phyloP scores from a whole-genome alignment of 2,113 vertebrate genomes.

The Danio rerio region GRCz12tu NC_133188.1:29116501-29117000 shows the following conservation, averaged over 20 bases:
- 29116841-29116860: too few relatives aligned
- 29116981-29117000: too few relatives aligned
- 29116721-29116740: neutral
- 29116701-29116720: neutral
- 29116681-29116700: neutral
- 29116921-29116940: neutral
- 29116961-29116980: too few relatives aligned
- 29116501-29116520: slow-evolving; percentile 37
- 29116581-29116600: slow-evolving; percentile 8
- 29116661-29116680: neutral
- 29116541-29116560: slow-evolving; percentile 57
- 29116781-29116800: too few relatives aligned
- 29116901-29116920: too few relatives aligned
- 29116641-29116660: neutral
- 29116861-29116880: too few relatives aligned
- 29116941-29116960: too few relatives aligned
- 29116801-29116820: too few relatives aligned
- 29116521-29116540: slow-evolving; percentile 54
- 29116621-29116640: slow-evolving; percentile 30
- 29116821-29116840: too few relatives aligned
- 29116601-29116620: slow-evolving; percentile 17
- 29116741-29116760: too few relatives aligned
- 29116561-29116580: slow-evolving; percentile 48
- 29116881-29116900: too few relatives aligned
- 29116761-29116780: too few relatives aligned